Conservation (phyloP, 2,797 vertebrate species). For the Cossypha heuglini region DNA sequence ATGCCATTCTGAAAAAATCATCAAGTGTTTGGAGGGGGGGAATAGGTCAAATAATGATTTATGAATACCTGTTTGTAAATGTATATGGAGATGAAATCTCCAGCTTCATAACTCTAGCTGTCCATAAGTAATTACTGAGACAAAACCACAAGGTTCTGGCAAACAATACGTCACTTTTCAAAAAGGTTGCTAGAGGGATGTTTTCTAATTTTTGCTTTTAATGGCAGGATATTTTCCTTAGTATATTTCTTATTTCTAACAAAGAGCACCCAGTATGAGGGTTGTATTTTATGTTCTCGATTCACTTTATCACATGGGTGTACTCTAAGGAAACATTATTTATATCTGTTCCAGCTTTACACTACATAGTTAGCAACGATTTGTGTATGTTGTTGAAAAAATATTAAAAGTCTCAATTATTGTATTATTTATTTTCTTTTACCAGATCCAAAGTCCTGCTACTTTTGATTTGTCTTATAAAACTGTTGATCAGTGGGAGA, state of each 20-base stretch:
- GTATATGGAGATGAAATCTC: constrained; percentile 28
- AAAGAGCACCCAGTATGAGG: not conserved
- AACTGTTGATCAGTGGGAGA: constrained; percentile 95
- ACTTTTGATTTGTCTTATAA: constrained; percentile 88
- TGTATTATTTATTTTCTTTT: not conserved
- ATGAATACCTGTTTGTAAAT: not conserved
- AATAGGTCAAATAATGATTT: constrained; percentile 7
- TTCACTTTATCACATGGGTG: not conserved
- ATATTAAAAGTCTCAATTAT: not conserved
- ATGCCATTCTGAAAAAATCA: not conserved
- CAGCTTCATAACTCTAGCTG: constrained; percentile 11
- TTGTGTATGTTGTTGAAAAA: not conserved
- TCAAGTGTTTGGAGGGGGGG: not conserved
- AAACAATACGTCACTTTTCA: not conserved
- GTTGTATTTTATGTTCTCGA: not conserved
- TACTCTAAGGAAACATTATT: not conserved
- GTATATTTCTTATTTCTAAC: not conserved
- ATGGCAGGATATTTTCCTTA: not conserved
- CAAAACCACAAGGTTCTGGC: not conserved
- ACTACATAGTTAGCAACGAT: not conserved
- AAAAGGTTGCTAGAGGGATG: not conserved
- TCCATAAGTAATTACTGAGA: constrained; percentile 12
- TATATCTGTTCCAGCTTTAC: not conserved
- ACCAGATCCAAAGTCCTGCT: constrained; percentile 68
- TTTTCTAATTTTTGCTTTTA: not conserved